These are phyloP conservation scores for Embidobia sp. DNA, from an alignment of 2,888 invertebrate genomes.

Conservation along the genomic window DNA sequence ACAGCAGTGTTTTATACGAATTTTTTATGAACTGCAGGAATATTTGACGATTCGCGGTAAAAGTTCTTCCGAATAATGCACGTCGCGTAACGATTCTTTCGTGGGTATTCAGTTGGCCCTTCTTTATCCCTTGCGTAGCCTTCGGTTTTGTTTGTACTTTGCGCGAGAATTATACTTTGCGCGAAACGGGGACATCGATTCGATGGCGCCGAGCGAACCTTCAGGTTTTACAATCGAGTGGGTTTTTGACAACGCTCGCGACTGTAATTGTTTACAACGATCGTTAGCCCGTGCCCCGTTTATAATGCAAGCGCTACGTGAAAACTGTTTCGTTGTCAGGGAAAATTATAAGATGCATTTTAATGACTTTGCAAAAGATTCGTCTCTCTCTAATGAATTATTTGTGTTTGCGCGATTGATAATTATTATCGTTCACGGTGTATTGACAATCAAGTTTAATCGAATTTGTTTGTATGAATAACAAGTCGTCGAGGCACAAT, in stretches of 20 bases:
- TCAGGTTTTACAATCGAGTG: slow-evolving; percentile 14
- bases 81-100: slow-evolving; percentile 60
- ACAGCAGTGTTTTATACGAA: slow-evolving; percentile 68
- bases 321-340: too few species aligned
- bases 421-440: not conserved
- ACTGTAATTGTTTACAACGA: slow-evolving; percentile 1
- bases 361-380: too few species aligned
- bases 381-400: too few species aligned
- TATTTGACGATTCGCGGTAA: slow-evolving; percentile 66
- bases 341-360: slow-evolving; percentile 1
- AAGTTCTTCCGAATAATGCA: slow-evolving; percentile 73
- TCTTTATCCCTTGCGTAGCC: not conserved
- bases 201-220: slow-evolving; percentile 25
- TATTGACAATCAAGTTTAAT: not conserved
- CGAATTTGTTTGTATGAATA: too few species aligned
- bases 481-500: too few species aligned
- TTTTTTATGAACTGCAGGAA: slow-evolving; percentile 71
- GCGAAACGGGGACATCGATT: slow-evolving; percentile 56
- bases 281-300: not conserved
- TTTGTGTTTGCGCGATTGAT: too few species aligned
- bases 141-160: slow-evolving; percentile 28
- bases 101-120: slow-evolving; percentile 33
- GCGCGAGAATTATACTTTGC: slow-evolving; percentile 44
- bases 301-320: too few species aligned
- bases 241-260: slow-evolving; percentile 20